A percentile compares a stretch with the other conserved stretches of the same genome.
These are phyloP conservation scores for Brachyopa scutellaris DNA, from an alignment of 2,888 invertebrate species.

Conservation along the genomic window DNA sequence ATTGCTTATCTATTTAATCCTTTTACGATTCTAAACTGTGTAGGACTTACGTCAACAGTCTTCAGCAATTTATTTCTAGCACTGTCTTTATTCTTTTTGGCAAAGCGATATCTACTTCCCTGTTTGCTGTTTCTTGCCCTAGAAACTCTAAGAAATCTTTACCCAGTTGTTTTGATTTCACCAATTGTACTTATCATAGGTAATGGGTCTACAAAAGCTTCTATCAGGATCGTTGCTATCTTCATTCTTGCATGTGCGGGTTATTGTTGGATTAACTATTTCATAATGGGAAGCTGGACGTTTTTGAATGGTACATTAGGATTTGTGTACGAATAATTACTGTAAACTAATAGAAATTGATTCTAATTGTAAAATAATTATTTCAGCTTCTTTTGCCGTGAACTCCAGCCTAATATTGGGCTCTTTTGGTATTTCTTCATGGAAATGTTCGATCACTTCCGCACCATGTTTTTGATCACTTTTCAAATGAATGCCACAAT, in stretches of 20 bases:
- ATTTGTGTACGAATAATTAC: conserved; percentile 87
- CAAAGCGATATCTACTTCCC: conserved; percentile 85
- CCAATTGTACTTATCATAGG: conserved; percentile 86
- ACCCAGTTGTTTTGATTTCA: conserved; percentile 91
- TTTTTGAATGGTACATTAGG: conserved; percentile 89
- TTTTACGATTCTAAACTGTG: conserved; percentile 92
- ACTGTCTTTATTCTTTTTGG: conserved; percentile 87
- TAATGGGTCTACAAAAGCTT: conserved; percentile 36
- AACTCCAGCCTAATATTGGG: conserved; percentile 97
- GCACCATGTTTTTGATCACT: conserved; percentile 95
- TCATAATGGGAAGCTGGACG: conserved; percentile 85
- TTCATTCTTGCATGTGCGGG: conserved; percentile 74
- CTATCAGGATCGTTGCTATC: conserved; percentile 65
- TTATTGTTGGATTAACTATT: conserved; percentile 80
- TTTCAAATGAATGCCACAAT: conserved; percentile 98
- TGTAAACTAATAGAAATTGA: not conserved
- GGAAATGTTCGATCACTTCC: conserved; percentile 99
- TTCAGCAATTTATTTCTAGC: conserved; percentile 93
- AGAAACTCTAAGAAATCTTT: conserved; percentile 91
- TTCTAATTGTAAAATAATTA: not conserved
- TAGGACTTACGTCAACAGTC: conserved; percentile 94
- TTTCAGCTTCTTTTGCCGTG: conserved; percentile 92
- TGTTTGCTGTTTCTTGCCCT: conserved; percentile 88
- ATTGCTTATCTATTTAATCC: conserved; percentile 94
- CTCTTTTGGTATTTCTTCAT: conserved; percentile 99